Percentiles rank a stretch among this genome's conserved stretches.
Evolutionary conservation across 1,140 invertebrate genomes (phyloP).

Genomic region (Contarinia nasturtii): DNA sequence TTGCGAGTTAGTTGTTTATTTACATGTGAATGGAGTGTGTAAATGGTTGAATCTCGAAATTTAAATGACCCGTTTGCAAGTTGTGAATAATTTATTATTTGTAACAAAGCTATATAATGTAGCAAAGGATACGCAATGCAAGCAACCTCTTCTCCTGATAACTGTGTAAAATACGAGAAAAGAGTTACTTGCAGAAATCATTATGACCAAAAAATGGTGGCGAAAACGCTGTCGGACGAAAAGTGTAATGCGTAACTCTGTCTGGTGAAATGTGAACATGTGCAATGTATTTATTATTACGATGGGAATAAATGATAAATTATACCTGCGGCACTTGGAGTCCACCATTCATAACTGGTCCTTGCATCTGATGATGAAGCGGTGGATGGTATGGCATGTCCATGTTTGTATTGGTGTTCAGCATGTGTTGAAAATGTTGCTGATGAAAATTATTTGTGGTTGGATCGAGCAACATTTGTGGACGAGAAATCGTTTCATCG

Average conservation of each 20-base stretch:
- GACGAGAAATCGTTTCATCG: slow-evolving; percentile 37
- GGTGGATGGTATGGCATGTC: slow-evolving; percentile 15
- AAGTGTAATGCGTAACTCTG: not conserved
- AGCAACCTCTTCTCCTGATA: no score
- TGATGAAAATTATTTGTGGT: slow-evolving; percentile 16
- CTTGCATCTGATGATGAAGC: slow-evolving; percentile 22
- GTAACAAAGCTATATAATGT: no score
- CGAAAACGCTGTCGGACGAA: no score
- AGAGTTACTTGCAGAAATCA: not conserved
- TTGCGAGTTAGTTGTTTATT: no score
- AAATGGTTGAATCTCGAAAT: no score
- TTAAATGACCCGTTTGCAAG: no score
- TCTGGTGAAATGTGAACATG: no score
- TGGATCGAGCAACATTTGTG: slow-evolving; percentile 15
- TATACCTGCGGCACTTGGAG: slow-evolving; percentile 23
- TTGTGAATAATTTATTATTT: no score
- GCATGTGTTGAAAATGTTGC: slow-evolving; percentile 21
- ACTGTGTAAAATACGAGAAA: no score
- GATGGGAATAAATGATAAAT: not conserved
- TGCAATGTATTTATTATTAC: not conserved
- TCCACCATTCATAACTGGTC: slow-evolving; percentile 22
- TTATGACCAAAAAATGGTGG: not conserved
- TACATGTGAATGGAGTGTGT: no score
- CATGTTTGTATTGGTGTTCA: slow-evolving; percentile 10
- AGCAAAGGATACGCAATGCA: no score